phyloP scores from a whole-genome alignment of 2,797 vertebrate genomes.

The Diceros bicornis region DNA sequence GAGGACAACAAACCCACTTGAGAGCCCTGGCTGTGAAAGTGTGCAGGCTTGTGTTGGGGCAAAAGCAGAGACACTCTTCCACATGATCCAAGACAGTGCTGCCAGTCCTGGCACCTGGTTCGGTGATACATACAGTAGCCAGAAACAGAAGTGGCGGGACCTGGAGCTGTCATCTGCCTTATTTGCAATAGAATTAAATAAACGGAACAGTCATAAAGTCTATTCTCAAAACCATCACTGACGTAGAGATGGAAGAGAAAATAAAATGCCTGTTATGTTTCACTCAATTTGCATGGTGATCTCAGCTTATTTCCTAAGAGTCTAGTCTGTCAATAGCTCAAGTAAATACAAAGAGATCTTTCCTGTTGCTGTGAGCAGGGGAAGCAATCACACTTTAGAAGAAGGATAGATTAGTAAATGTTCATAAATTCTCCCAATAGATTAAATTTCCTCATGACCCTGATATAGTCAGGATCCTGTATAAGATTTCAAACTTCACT shows the following conservation, averaged over 20 bases:
- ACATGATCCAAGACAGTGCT: not conserved
- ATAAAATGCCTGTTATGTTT: conserved; percentile 47
- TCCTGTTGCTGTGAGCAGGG: not conserved
- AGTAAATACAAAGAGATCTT: not conserved
- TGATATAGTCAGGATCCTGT: not conserved
- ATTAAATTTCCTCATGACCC: not conserved
- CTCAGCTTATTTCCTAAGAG: conserved; percentile 5
- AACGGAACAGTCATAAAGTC: not conserved
- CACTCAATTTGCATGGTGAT: conserved; percentile 1
- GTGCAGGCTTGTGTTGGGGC: not conserved
- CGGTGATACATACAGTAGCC: not conserved
- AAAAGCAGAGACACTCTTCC: not conserved
- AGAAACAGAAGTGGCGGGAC: not conserved
- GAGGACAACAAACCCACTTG: not conserved
- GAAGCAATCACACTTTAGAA: not conserved
- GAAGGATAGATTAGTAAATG: not conserved
- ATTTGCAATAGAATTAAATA: conserved; percentile 66
- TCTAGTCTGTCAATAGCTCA: not conserved
- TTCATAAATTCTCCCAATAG: not conserved
- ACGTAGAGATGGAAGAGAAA: conserved; percentile 19
- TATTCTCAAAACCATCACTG: not conserved
- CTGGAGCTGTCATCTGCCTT: not conserved
- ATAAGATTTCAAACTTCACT: not conserved
- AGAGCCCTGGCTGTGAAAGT: not conserved
- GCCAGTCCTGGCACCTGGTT: not conserved